Evolutionary conservation across 2,888 invertebrate genomes (phyloP), one percentile per base, ranked within the genome.

Genomic region (Polia nebulosa): DNA sequence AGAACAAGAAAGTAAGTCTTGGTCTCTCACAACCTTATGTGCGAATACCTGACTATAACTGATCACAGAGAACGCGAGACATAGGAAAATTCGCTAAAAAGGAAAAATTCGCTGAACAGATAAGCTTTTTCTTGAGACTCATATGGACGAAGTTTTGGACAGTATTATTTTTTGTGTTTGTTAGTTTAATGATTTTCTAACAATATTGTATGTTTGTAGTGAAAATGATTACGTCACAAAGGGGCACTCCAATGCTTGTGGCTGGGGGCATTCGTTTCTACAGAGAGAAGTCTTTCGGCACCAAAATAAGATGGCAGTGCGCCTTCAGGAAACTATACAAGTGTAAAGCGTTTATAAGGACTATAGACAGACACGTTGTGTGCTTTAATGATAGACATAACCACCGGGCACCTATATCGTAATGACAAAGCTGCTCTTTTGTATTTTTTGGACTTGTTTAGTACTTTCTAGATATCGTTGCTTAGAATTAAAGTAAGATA

Each of bases 251-350:
- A 22, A 52, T 73, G 83, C 63, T 87, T 25, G 9, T 84, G 39
- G 81, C 80, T 4, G 76, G 80, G 20, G 82, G 87, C 17, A 71
- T 82, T 53, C 87, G 86, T 3, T 90, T 89, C 81, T 86, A 87
- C 11, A 83, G 80, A 22, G 59, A 73, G 59, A 73, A 73, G 66
- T 39, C 66, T 13, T 32, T 17, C 8, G 72, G 72, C 22, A 11
- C 3, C 6, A 84, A 72, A 56, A 70, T 73, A 0, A 70, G 86
- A 17, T 86, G 86, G 87, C 87, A 86, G 47, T 88, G 87, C 34
- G 56, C 78, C 17, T 79, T 58, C 34, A 76, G 83, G 20, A 74
- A 64, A 51, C 62, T 67, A 13, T 77, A 76, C 15, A 82, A 77
- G 29, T 87, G 86, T 44, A 83, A 45, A 57, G 86, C 85, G 15